Conservation (phyloP, 2,113 vertebrate genomes). For the Cyprinodon variegatus region DNA sequence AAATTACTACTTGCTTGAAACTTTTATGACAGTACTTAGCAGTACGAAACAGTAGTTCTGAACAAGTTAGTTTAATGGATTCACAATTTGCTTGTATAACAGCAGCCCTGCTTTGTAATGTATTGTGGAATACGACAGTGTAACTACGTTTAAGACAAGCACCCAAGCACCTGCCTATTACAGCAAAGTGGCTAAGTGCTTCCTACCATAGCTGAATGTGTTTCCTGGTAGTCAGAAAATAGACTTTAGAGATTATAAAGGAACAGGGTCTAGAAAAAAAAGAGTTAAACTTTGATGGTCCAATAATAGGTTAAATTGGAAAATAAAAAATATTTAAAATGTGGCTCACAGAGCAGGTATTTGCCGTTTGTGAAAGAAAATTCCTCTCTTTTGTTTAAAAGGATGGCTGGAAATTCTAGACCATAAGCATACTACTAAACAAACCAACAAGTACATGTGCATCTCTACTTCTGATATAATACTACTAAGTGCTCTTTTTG, state of each 20-base stretch:
- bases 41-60: background rate
- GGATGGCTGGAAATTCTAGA: too few species aligned
- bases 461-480: too few species aligned
- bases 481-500: too few species aligned
- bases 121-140: constrained; percentile 44
- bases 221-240: constrained; percentile 23
- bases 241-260: constrained; percentile 34
- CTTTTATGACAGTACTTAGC: background rate
- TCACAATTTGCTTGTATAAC: constrained; percentile 9
- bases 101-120: constrained; percentile 28
- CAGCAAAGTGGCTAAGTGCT: constrained; percentile 67
- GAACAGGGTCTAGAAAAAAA: constrained; percentile 12
- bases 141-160: constrained; percentile 57
- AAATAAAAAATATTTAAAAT: too few species aligned
- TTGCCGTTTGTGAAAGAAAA: too few species aligned
- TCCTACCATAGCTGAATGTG: constrained; percentile 49
- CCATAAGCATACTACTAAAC: too few species aligned
- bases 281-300: background rate
- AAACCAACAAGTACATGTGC: too few species aligned
- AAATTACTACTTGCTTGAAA: background rate
- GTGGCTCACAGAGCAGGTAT: too few species aligned
- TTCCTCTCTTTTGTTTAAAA: too few species aligned
- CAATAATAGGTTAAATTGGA: too few species aligned
- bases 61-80: constrained; percentile 13
- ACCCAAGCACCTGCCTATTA: constrained; percentile 42